Evolutionary conservation across 2,888 invertebrate genomes (phyloP).

Genomic region (Lepeophtheirus nordmannii): DNA sequence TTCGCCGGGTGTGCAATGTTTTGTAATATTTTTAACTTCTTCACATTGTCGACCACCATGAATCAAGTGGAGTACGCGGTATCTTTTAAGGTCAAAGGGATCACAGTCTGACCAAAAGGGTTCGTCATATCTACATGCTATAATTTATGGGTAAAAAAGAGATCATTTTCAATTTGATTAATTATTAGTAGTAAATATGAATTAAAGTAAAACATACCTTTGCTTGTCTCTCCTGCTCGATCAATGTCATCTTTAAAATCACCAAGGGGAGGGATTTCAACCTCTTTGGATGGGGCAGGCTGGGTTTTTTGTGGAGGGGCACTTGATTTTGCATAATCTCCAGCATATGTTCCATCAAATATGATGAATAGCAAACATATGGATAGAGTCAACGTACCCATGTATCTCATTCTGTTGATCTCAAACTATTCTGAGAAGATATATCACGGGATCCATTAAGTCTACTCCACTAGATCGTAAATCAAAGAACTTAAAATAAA

Average conservation of each 20-base stretch:
- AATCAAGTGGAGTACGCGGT: neutral
- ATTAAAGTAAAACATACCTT: neutral
- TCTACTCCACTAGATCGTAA: too few species aligned
- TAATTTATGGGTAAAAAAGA: neutral
- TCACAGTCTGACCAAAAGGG: conserved; percentile 11
- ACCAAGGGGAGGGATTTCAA: neutral
- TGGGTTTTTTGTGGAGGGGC: too few species aligned
- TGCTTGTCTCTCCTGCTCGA: neutral
- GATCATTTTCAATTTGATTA: neutral
- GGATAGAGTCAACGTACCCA: too few species aligned
- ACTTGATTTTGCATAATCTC: too few species aligned
- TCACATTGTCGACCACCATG: conserved; percentile 14
- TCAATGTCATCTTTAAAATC: conserved; percentile 11
- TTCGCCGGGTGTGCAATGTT: conserved; percentile 16
- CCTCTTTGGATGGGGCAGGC: too few species aligned
- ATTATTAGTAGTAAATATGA: neutral
- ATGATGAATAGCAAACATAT: too few species aligned
- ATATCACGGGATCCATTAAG: too few species aligned
- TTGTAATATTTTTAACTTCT: conserved; percentile 17
- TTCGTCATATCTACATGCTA: conserved; percentile 18
- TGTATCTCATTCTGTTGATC: too few species aligned
- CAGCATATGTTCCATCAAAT: too few species aligned
- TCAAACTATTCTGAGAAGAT: too few species aligned
- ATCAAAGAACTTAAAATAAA: too few species aligned
- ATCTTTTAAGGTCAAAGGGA: conserved; percentile 7